Evolutionary conservation across 2,113 vertebrate species (phyloP).

Genomic region (Otis tarda): DNA sequence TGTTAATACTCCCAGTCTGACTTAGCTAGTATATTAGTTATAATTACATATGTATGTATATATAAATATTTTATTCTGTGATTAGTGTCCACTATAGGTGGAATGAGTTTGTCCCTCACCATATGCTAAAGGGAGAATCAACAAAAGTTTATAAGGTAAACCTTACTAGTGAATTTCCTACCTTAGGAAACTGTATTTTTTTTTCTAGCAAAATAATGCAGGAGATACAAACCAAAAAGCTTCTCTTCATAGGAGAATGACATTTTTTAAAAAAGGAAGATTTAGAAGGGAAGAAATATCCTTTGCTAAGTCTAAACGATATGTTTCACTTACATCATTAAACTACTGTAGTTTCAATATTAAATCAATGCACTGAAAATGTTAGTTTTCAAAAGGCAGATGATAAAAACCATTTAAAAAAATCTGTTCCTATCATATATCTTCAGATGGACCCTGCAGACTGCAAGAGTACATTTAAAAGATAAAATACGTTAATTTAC

Average conservation of each 20-base stretch:
- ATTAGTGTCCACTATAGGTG: neutral
- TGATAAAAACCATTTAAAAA: neutral
- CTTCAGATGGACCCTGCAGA: neutral
- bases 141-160: neutral
- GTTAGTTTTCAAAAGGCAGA: neutral
- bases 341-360: neutral
- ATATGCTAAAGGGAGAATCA: neutral
- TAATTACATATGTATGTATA: neutral
- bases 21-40: neutral
- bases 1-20: neutral
- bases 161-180: neutral
- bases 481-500: neutral
- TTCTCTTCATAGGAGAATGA: neutral
- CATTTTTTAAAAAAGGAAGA: neutral
- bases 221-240: neutral
- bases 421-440: neutral
- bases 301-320: neutral
- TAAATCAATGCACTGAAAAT: neutral
- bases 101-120: neutral
- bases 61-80: neutral
- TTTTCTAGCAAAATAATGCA: neutral
- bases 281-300: neutral
- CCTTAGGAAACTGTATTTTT: rapidly evolving
- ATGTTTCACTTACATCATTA: neutral
- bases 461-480: neutral